These are phyloP conservation scores for Melipona bicolor DNA, from an alignment of 2,888 invertebrate species.

Conservation along the genomic window DNA sequence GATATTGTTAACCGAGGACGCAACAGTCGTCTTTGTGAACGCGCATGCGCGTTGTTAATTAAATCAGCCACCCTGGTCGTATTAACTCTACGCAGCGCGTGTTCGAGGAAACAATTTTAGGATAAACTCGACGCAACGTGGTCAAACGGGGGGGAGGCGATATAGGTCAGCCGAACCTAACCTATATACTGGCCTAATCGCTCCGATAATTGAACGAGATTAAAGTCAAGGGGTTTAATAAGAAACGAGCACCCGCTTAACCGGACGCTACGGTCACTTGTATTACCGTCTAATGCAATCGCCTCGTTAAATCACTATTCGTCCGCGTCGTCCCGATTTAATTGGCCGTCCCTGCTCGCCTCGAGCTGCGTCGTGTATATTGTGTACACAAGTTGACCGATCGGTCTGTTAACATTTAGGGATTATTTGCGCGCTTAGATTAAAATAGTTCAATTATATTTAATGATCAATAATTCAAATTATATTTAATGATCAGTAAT, in stretches of 20 bases:
- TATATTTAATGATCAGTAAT: no score
- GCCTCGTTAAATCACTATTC: neutral
- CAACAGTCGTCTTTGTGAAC: slow-evolving; percentile 1
- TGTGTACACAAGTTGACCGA: no score
- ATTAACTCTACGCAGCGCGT: slow-evolving; percentile 41
- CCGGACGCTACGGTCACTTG: slow-evolving; percentile 22
- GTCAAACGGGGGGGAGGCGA: neutral
- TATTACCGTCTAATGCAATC: slow-evolving; percentile 9
- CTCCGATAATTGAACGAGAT: slow-evolving; percentile 40
- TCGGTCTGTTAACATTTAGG: no score
- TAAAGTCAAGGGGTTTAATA: slow-evolving; percentile 32
- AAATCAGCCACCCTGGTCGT: slow-evolving; percentile 34
- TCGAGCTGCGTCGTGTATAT: no score
- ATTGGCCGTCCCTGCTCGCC: neutral
- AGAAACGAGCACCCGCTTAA: slow-evolving; percentile 15
- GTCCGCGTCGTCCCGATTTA: neutral
- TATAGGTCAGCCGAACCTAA: slow-evolving; percentile 41
- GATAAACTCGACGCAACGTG: slow-evolving; percentile 41
- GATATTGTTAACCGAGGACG: neutral
- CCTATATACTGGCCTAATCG: slow-evolving; percentile 19
- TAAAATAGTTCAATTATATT: no score
- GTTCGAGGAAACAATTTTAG: slow-evolving; percentile 51
- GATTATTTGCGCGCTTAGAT: no score
- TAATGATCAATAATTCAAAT: no score
- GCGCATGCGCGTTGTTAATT: slow-evolving; percentile 49